Percentiles rank a stretch among this genome's conserved stretches.
Conservation (phyloP, 2,113 vertebrate species). For the Bos indicus region DNA sequence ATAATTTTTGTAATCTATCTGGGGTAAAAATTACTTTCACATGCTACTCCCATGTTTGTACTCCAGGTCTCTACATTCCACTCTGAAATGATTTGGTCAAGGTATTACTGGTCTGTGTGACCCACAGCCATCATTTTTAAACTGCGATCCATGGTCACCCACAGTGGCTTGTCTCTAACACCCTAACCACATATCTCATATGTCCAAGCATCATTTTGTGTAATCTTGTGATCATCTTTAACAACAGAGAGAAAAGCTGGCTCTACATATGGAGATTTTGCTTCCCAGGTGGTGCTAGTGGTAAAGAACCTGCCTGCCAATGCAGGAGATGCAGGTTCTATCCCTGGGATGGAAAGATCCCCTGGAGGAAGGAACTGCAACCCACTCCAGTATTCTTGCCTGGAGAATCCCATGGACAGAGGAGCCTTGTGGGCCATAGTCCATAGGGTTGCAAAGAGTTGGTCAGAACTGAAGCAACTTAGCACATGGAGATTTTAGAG, state of each 20-base stretch:
- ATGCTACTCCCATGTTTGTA: neutral
- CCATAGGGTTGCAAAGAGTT: neutral
- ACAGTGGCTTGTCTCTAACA: neutral
- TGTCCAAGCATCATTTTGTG: conserved; percentile 88
- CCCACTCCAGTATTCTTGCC: neutral
- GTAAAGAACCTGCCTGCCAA: neutral
- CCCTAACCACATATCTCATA: conserved; percentile 78
- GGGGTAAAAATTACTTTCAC: neutral
- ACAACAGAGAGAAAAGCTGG: conserved; percentile 89
- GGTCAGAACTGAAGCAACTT: neutral
- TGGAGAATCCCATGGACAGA: neutral
- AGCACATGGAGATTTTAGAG: conserved; percentile 80
- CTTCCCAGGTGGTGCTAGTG: neutral
- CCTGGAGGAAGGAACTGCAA: neutral
- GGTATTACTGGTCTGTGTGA: neutral
- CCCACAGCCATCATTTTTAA: neutral
- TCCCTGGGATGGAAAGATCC: neutral
- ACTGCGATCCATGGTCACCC: neutral
- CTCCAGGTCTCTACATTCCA: neutral
- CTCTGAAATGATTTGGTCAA: neutral
- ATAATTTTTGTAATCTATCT: neutral
- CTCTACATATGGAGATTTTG: conserved; percentile 77
- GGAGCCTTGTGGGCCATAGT: neutral
- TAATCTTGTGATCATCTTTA: conserved; percentile 90
- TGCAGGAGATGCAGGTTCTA: neutral